Conservation (phyloP, 2,797 vertebrate genomes). For the Anomalospiza imberbis region DNA sequence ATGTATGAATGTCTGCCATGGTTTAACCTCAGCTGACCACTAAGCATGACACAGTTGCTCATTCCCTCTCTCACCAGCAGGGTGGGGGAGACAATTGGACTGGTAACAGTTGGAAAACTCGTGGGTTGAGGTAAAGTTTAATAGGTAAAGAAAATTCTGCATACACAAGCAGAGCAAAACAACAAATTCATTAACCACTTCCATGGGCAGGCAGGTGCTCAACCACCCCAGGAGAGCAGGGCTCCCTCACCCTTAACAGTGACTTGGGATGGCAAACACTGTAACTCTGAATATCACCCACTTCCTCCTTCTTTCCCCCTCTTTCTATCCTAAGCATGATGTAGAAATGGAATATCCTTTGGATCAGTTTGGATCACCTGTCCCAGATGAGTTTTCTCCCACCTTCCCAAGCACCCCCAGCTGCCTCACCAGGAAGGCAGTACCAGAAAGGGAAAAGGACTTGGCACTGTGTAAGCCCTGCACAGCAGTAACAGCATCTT, state of each 20-base stretch:
- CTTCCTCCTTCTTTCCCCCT: background rate
- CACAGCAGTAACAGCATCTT: background rate
- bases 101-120: background rate
- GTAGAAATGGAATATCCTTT: too few relatives aligned
- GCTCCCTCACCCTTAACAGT: too few relatives aligned
- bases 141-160: background rate
- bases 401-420: background rate
- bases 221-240: background rate
- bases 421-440: background rate
- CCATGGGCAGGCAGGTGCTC: background rate
- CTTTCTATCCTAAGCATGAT: too few relatives aligned
- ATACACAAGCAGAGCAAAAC: background rate
- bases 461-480: background rate
- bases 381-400: background rate
- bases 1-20: background rate
- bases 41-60: too few relatives aligned
- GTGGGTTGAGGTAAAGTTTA: background rate
- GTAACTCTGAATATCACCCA: fast-evolving
- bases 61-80: background rate
- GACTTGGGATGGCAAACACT: background rate
- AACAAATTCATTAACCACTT: background rate
- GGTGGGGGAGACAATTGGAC: fast-evolving
- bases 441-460: background rate
- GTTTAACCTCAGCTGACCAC: background rate
- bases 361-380: background rate